Evolutionary conservation across 1,140 invertebrate species (phyloP), one percentile per base, ranked within the genome.

Genomic region (Papilio polytes): DNA sequence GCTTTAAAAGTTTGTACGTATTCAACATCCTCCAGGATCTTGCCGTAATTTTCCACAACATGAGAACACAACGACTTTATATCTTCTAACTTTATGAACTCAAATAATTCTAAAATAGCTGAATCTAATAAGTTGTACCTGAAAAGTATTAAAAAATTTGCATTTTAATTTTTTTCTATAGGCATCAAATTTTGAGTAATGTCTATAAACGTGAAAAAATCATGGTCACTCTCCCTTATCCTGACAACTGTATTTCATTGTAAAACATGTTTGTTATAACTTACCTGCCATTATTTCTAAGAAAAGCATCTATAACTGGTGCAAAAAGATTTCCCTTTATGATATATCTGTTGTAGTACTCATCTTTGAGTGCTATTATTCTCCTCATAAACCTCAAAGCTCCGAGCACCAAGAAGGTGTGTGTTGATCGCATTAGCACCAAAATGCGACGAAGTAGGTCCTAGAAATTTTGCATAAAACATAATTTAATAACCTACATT

Each of bases 51-150:
- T 95, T 99, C 98, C 83, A 99, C 98, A 86, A 99, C 97, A 93
- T 99, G 98, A 72, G 97, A 97, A 96, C 98, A 98, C 84, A 99
- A 96, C n/a, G 98, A 97, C 95, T 99, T 99, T 59, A 99, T 98
- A 94, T 99, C 98, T 96, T 99, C 98, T 93, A 98, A 93, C 96
- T 98, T 98, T 80, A 99, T 99, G 95, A 99, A 99, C 95, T 99
- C 99, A 96, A 99, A 99, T 95, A 99, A 97, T 96, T 99, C 99
- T 91, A 99, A 96, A 91, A 99, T 99, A 81, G 99, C 99, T 18
- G 99, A 99, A 95, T 99, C 99, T 80, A 99, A 95, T 78, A 99
- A 97, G 96, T 99, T 99, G 94, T 99, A 99, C 91, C 98, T 97
- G 90, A 53, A 92, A 95, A 82, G 78, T n/a, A 76, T 80, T 59